A percentile compares a stretch with the other conserved stretches of the same genome.
Conservation (phyloP, 2,888 invertebrate genomes). For the Drosophila neotestacea region DNA sequence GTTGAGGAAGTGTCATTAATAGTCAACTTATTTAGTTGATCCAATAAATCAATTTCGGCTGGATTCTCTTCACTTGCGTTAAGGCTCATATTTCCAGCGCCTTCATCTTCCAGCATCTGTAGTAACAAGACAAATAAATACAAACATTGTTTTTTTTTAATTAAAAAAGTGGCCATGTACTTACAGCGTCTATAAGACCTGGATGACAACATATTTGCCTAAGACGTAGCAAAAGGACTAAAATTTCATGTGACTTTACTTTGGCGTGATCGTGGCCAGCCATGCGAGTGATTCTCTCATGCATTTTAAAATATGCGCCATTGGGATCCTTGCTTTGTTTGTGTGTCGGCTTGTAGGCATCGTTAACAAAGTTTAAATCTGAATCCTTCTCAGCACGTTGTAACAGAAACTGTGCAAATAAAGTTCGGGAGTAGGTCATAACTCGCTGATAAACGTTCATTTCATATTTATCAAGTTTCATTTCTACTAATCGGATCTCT, state of each 20-base stretch:
- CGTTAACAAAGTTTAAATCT: slow-evolving; percentile 77
- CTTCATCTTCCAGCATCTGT: slow-evolving; percentile 86
- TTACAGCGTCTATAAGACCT: slow-evolving; percentile 90
- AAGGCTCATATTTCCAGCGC: slow-evolving; percentile 55
- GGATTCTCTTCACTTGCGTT: slow-evolving; percentile 83
- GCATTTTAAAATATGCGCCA: slow-evolving; percentile 88
- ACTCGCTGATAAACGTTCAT: slow-evolving; percentile 92
- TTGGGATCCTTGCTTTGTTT: slow-evolving; percentile 84
- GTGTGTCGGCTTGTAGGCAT: slow-evolving; percentile 72
- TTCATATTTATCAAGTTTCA: slow-evolving; percentile 89
- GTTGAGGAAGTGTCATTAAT: slow-evolving; percentile 82
- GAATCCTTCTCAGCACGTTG: slow-evolving; percentile 90
- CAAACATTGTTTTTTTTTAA: background rate
- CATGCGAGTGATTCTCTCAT: slow-evolving; percentile 88
- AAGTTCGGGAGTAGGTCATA: slow-evolving; percentile 89
- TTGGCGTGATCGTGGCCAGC: slow-evolving; percentile 87
- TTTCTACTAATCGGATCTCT: slow-evolving; percentile 86
- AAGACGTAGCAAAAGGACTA: slow-evolving; percentile 93
- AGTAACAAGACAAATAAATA: slow-evolving; percentile 24
- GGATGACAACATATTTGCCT: slow-evolving; percentile 97
- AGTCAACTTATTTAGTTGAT: slow-evolving; percentile 88
- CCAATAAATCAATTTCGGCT: slow-evolving; percentile 87
- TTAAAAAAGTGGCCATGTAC: slow-evolving; percentile 44
- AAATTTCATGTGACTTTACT: slow-evolving; percentile 89
- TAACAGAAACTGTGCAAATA: slow-evolving; percentile 91